Conservation (phyloP, 2,113 vertebrate genomes). For the Dasyornis broadbenti region DNA sequence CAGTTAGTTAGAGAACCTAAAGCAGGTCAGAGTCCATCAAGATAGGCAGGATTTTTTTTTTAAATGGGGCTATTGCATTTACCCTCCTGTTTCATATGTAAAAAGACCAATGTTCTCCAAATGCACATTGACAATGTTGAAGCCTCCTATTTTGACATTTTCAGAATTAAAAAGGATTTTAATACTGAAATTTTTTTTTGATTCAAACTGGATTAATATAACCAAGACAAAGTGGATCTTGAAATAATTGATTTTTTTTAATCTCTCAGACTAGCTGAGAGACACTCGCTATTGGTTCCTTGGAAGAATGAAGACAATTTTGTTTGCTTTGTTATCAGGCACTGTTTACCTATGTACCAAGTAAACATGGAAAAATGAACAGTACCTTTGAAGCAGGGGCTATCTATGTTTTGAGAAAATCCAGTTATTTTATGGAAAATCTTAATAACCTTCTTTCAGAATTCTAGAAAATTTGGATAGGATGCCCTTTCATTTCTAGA, state of each 20-base stretch:
- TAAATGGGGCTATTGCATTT: background rate
- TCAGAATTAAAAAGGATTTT: background rate
- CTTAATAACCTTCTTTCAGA: background rate
- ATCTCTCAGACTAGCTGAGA: background rate
- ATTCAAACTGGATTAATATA: background rate
- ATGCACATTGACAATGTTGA: background rate
- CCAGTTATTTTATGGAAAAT: background rate
- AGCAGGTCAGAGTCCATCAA: background rate
- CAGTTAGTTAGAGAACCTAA: conserved; percentile 9
- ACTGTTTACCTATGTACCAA: background rate
- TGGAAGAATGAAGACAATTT: background rate
- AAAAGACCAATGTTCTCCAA: background rate
- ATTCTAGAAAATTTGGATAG: background rate
- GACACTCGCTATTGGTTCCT: background rate
- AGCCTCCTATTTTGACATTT: background rate
- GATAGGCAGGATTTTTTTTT: background rate
- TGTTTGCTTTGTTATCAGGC: background rate
- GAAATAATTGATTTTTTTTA: background rate
- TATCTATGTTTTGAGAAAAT: background rate
- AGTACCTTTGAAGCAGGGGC: background rate
- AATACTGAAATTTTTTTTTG: background rate
- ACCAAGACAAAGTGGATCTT: background rate
- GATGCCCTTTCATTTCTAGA: background rate
- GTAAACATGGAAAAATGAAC: background rate
- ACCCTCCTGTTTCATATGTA: background rate